Conservation (phyloP, 53 echinoderm and acorn worm genomes). For the Crossaster papposus region DNA sequence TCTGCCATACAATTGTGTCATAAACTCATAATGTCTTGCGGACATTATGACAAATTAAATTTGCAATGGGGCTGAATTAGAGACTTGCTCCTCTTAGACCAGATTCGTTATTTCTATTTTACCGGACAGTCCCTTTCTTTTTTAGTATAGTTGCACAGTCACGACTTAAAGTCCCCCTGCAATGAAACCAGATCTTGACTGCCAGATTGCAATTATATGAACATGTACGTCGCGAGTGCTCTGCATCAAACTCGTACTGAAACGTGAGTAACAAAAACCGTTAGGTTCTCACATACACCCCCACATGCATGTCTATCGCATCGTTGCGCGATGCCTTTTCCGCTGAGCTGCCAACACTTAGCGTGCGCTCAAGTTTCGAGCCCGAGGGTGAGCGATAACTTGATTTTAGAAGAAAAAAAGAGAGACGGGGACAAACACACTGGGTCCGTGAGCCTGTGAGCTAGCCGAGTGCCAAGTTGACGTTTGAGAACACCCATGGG, state of each 20-base stretch:
- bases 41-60: too few relatives aligned
- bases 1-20: neutral
- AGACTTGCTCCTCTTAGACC: too few relatives aligned
- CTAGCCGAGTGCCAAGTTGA: conserved; percentile 7
- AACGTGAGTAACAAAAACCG: neutral
- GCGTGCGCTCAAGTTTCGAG: neutral
- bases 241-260: neutral
- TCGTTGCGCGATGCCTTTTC: neutral
- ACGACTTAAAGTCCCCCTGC: neutral
- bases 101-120: too few relatives aligned
- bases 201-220: neutral
- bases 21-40: neutral
- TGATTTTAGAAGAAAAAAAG: neutral
- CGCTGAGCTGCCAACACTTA: neutral
- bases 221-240: neutral
- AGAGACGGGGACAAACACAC: neutral
- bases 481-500: conserved; percentile 21
- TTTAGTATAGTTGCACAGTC: too few relatives aligned
- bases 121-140: too few relatives aligned
- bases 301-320: neutral
- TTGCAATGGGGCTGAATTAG: too few relatives aligned
- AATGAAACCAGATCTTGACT: neutral
- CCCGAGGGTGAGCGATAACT: neutral
- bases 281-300: neutral
- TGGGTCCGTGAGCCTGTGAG: neutral